These are phyloP conservation scores for Micrastur ruficollis DNA, from an alignment of 2,797 vertebrate species.

Conservation along the genomic window DNA sequence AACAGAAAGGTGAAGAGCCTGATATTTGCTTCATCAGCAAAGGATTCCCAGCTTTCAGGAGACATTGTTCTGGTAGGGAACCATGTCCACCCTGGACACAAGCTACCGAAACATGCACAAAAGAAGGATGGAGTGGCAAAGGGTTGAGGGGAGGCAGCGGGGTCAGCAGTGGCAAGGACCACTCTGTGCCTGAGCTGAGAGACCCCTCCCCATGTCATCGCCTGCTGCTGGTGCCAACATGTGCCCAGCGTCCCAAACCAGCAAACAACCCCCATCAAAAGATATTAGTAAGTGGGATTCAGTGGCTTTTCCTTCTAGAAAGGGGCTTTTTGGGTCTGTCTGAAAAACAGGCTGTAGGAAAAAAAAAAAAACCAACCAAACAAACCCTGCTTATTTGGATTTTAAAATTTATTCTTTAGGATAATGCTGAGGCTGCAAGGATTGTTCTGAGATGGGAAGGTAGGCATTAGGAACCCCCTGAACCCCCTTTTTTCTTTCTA, in stretches of 20 bases:
- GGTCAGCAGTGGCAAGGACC: not conserved
- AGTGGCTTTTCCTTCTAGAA: not conserved
- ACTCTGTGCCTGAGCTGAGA: not conserved
- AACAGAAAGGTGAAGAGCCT: not conserved
- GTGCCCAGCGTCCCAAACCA: not conserved
- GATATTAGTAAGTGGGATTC: not conserved
- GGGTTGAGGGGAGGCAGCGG: not conserved
- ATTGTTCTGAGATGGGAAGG: not conserved
- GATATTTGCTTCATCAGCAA: not conserved
- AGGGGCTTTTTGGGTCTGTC: not conserved
- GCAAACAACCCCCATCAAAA: not conserved
- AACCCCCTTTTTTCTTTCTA: rapidly evolving
- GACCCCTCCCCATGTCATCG: not conserved
- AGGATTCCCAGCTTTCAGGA: not conserved
- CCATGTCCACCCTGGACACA: too few species aligned
- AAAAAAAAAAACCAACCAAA: not conserved
- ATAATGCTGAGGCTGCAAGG: not conserved
- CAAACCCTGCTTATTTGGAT: not conserved
- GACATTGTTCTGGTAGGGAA: not conserved
- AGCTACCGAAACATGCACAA: not conserved
- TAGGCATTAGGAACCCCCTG: not conserved
- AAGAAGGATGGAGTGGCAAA: not conserved
- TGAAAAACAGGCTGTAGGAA: not conserved
- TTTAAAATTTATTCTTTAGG: not conserved
- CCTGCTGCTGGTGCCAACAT: not conserved